These are phyloP conservation scores for Mythimna loreyi DNA, from an alignment of 2,888 invertebrate species.

Conservation along the genomic window DNA sequence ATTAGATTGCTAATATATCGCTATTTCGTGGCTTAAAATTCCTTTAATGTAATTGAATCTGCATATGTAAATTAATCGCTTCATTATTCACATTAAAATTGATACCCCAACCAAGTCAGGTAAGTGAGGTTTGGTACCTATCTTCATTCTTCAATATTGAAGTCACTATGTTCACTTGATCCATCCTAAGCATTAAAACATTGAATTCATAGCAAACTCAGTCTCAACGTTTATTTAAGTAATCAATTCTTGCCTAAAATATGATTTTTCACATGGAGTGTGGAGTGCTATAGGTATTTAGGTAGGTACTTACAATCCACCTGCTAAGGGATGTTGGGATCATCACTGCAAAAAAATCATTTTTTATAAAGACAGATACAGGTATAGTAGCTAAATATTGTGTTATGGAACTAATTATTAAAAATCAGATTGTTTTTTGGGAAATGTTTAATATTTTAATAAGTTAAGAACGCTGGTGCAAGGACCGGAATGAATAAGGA, in stretches of 20 bases:
- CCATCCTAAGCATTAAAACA: conserved; percentile 10
- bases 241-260: background rate
- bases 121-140: conserved; percentile 12
- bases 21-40: background rate
- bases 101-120: background rate
- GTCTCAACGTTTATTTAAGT: background rate
- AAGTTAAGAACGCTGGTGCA: background rate
- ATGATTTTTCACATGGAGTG: background rate
- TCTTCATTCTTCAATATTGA: background rate
- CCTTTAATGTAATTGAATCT: background rate
- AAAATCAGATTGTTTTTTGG: conserved; percentile 2
- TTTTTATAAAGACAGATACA: background rate
- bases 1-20: background rate
- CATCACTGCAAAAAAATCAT: background rate
- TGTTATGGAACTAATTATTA: background rate
- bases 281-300: background rate
- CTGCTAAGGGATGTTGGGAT: background rate
- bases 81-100: background rate
- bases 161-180: background rate
- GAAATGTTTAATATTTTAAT: background rate
- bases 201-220: background rate
- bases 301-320: background rate
- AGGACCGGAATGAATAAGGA: background rate
- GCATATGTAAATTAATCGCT: background rate
- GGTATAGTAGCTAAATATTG: background rate